These are phyloP conservation scores for Montipora cactus DNA, from an alignment of 64 coral and sea anemone species.

Conservation along the genomic window DNA sequence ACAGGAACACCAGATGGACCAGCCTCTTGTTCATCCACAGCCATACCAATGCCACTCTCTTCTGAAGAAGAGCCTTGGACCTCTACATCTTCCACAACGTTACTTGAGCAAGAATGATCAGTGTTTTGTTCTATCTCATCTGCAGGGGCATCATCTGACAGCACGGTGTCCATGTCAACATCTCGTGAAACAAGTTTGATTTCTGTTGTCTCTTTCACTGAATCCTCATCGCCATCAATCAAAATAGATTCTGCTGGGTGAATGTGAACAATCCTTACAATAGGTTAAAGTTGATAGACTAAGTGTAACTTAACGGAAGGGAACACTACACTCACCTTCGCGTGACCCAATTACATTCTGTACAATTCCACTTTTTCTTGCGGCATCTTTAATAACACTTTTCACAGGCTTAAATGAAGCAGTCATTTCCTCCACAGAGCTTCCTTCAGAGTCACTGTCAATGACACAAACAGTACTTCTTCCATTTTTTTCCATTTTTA, in stretches of 20 bases:
- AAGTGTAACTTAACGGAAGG: too few species aligned
- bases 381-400: background rate
- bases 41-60: background rate
- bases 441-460: conserved; percentile 21
- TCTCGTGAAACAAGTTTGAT: background rate
- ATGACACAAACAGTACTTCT: background rate
- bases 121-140: background rate
- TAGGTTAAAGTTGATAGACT: background rate
- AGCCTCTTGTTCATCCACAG: conserved; percentile 26
- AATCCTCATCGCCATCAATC: background rate
- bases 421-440: conserved; percentile 8
- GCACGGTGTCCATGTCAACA: background rate
- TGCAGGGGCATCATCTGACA: background rate
- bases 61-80: background rate
- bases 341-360: background rate
- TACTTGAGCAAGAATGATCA: background rate
- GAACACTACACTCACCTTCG: background rate
- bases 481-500: background rate
- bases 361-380: background rate
- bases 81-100: background rate
- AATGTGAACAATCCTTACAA: background rate
- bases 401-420: too few species aligned
- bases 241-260: background rate
- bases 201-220: background rate
- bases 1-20: conserved; percentile 44